Conservation (phyloP, 2,888 invertebrate genomes). For the Adelognathus sp. region DNA sequence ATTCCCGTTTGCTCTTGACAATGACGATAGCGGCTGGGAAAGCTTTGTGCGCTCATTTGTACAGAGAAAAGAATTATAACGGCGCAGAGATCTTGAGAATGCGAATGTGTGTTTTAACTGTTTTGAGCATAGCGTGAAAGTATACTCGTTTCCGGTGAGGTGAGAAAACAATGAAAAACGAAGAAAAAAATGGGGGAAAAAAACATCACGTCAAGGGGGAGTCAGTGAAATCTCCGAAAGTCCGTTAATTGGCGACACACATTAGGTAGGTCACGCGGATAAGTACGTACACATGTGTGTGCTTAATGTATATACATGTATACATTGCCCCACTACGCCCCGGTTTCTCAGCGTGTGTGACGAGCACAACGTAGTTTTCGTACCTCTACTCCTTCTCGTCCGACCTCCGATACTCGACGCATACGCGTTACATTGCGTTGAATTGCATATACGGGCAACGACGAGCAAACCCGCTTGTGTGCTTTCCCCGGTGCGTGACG, state of each 20-base stretch:
- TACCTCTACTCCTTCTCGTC: background rate
- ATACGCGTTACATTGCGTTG: constrained; percentile 4
- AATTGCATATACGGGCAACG: background rate
- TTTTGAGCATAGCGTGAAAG: constrained; percentile 34
- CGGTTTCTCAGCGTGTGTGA: constrained; percentile 27
- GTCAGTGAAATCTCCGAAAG: constrained; percentile 58
- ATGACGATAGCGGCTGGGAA: background rate
- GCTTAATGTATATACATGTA: background rate
- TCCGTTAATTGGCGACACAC: constrained; percentile 57
- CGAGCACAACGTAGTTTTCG: background rate
- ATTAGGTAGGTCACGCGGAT: constrained; percentile 55
- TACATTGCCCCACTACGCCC: constrained; percentile 6
- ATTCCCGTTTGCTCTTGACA: no score
- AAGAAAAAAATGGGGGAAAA: no score
- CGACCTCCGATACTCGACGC: constrained; percentile 12
- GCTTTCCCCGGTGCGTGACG: background rate
- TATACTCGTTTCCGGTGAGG: background rate
- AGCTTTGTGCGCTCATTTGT: background rate
- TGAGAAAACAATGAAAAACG: background rate
- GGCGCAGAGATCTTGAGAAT: background rate
- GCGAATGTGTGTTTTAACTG: constrained; percentile 4
- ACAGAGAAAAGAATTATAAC: background rate
- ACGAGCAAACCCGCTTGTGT: background rate
- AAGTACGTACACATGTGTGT: background rate
- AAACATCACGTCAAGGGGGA: background rate